These are phyloP conservation scores for Darevskia nairensis DNA, from an alignment of 2,797 vertebrate species.

Conservation along the genomic window DNA sequence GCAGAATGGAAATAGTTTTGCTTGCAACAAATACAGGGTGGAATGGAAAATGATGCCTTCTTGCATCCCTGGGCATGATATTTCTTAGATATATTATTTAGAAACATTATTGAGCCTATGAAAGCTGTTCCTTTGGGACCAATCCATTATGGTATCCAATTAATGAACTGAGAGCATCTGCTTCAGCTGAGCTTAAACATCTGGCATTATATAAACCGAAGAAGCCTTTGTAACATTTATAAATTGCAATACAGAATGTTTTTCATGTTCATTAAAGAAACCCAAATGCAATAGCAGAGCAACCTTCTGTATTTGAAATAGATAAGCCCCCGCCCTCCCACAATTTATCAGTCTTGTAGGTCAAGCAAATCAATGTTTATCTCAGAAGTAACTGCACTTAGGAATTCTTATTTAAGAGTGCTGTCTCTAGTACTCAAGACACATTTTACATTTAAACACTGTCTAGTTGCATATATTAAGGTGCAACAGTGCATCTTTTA, in stretches of 20 bases:
- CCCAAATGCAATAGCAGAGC: slow-evolving; percentile 20
- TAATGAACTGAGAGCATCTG: slow-evolving; percentile 27
- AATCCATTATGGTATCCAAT: slow-evolving; percentile 41
- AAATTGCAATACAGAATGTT: rapidly evolving
- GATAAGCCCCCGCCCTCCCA: neutral
- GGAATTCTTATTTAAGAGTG: neutral
- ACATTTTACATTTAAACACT: neutral
- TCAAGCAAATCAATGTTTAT: neutral
- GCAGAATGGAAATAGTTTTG: too few relatives aligned
- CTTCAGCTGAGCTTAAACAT: slow-evolving; percentile 28
- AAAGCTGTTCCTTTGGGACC: slow-evolving; percentile 29
- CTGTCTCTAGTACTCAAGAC: rapidly evolving
- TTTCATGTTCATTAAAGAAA: slow-evolving; percentile 23
- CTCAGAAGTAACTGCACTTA: neutral
- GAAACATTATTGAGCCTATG: slow-evolving; percentile 15
- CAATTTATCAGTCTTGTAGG: neutral
- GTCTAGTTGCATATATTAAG: neutral
- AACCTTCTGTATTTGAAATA: neutral
- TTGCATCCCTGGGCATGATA: too few relatives aligned
- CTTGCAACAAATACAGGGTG: too few relatives aligned
- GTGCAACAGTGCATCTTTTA: neutral
- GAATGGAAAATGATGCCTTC: too few relatives aligned
- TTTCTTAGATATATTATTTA: too few relatives aligned
- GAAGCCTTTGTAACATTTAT: neutral
- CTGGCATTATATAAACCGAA: neutral